phyloP scores from a whole-genome alignment of 2,797 vertebrate genomes.

The Hipposideros larvatus region DNA sequence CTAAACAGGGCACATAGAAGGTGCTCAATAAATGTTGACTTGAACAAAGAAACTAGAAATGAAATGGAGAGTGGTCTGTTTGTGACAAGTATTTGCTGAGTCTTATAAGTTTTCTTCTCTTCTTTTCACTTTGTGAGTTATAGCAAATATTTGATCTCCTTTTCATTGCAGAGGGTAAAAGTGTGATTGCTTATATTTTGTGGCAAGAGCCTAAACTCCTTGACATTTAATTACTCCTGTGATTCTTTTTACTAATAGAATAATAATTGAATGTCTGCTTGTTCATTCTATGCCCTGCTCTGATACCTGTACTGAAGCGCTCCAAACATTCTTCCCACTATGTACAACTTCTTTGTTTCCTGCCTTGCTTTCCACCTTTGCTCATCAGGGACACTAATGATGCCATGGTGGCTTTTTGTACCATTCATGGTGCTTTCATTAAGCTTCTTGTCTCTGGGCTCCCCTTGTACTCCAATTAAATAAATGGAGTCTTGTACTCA shows the following conservation, averaged over 20 bases:
- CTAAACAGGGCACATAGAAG: not conserved
- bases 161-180: constrained; percentile 10
- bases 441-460: not conserved
- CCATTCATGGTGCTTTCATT: not conserved
- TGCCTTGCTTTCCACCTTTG: not conserved
- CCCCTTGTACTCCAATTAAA: not conserved
- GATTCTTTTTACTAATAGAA: not conserved
- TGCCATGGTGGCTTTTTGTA: not conserved
- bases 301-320: not conserved
- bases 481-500: not conserved
- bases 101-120: not conserved
- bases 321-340: not conserved
- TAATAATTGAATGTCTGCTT: not conserved
- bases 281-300: not conserved
- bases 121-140: constrained; percentile 3
- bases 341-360: not conserved
- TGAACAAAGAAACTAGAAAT: constrained; percentile 26
- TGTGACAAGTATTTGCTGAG: constrained; percentile 2
- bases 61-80: not conserved
- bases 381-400: not conserved
- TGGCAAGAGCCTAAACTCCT: not conserved
- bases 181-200: constrained; percentile 11
- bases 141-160: constrained; percentile 42
- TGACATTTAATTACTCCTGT: not conserved
- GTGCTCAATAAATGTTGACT: not conserved